These are phyloP conservation scores for Watsonalla cultraria DNA, from an alignment of 2,888 invertebrate species.

Conservation along the genomic window DNA sequence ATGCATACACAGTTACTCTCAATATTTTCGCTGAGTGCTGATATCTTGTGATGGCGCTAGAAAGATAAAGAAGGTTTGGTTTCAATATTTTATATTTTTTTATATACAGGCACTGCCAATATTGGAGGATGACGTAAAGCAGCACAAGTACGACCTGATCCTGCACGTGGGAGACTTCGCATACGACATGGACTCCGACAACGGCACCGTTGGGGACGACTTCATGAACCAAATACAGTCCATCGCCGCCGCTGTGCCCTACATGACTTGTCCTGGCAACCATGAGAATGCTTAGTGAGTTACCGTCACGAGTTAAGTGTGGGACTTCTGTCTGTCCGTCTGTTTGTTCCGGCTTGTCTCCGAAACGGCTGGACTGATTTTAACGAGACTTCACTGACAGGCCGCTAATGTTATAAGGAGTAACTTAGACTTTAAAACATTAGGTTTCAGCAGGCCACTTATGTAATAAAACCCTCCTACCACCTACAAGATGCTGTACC, in stretches of 20 bases:
- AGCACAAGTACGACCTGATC: constrained; percentile 89
- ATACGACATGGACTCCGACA: constrained; percentile 92
- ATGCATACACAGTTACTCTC: background rate
- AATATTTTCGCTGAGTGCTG: background rate
- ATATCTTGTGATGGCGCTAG: background rate
- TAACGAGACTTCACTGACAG: no score
- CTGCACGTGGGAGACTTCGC: constrained; percentile 97
- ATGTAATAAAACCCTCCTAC: no score
- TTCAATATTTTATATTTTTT: no score
- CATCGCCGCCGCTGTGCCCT: constrained; percentile 93
- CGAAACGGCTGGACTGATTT: no score
- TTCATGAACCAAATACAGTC: constrained; percentile 96
- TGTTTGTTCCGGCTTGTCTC: no score
- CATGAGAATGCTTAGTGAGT: constrained; percentile 91
- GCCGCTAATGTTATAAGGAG: no score
- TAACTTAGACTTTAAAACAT: no score
- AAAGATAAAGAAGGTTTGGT: no score
- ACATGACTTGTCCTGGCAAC: constrained; percentile 96
- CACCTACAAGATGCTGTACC: no score
- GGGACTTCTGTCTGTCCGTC: no score
- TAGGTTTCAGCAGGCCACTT: no score
- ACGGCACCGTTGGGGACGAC: constrained; percentile 91
- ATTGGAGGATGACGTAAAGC: constrained; percentile 90
- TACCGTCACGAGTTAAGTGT: no score
- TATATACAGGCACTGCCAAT: constrained; percentile 83